These are phyloP conservation scores for Pogonophryne albipinna DNA, from an alignment of 2,797 vertebrate genomes.

Conservation along the genomic window DNA sequence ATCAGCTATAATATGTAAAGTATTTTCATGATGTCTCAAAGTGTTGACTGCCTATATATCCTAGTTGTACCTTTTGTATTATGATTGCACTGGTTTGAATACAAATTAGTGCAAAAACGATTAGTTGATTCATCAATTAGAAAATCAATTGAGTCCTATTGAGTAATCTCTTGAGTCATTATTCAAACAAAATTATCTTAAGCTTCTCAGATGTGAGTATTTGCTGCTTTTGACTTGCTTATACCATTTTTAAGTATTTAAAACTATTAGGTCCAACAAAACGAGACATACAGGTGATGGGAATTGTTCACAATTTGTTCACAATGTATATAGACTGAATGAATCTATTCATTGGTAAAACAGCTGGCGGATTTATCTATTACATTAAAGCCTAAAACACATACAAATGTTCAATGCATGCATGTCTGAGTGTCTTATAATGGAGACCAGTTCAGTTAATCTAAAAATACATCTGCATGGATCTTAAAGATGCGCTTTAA, in stretches of 20 bases:
- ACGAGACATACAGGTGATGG: not conserved
- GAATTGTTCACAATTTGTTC: not conserved
- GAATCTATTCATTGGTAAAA: not conserved
- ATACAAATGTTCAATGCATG: not conserved
- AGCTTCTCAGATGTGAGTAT: not conserved
- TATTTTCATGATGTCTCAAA: too few relatives aligned
- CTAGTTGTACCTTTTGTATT: not conserved
- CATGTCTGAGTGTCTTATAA: not conserved
- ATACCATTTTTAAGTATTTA: not conserved
- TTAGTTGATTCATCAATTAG: not conserved
- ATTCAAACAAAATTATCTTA: not conserved
- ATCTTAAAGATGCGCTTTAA: not conserved
- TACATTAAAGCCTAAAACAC: not conserved
- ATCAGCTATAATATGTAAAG: not conserved
- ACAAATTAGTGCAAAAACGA: not conserved
- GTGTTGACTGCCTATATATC: not conserved
- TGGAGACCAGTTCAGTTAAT: not conserved
- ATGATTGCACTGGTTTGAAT: not conserved
- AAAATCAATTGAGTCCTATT: not conserved
- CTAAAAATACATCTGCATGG: not conserved
- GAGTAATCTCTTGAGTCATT: not conserved
- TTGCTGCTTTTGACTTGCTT: not conserved
- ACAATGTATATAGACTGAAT: not conserved
- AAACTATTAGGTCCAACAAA: not conserved
- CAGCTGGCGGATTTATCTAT: not conserved